Conservation (phyloP, 2,888 invertebrate species). For the Polietes domitor region DNA sequence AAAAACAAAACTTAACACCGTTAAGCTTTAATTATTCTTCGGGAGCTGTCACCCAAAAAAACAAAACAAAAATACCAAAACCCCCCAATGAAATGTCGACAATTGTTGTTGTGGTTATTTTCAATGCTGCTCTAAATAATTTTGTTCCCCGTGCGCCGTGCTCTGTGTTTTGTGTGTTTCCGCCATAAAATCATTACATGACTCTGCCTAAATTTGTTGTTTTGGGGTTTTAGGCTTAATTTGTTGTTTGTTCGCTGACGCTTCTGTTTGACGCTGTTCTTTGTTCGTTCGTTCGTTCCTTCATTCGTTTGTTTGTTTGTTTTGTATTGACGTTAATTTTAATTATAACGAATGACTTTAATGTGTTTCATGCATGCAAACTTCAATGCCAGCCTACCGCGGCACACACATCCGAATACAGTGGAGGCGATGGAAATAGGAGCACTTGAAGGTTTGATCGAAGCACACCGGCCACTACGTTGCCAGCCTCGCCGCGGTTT, state of each 20-base stretch:
- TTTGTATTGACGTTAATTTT: constrained; percentile 37
- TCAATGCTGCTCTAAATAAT: constrained; percentile 17
- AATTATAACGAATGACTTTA: constrained; percentile 35
- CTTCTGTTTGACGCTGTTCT: too few relatives aligned
- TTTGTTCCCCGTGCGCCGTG: not conserved
- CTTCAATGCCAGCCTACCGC: not conserved
- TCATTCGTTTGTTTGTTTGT: constrained; percentile 25
- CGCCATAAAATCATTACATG: constrained; percentile 15
- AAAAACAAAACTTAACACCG: not conserved
- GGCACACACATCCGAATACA: not conserved
- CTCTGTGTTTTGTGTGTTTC: not conserved
- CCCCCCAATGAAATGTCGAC: not conserved
- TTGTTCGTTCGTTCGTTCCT: too few relatives aligned
- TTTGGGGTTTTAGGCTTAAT: not conserved
- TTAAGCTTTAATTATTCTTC: constrained; percentile 27
- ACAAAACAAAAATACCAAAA: constrained; percentile 9
- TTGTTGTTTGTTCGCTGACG: not conserved
- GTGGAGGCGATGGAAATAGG: too few relatives aligned
- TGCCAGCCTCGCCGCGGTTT: too few relatives aligned
- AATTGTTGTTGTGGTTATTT: constrained; percentile 17
- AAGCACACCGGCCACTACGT: too few relatives aligned
- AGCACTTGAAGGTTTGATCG: too few relatives aligned
- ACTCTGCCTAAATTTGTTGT: too few relatives aligned
- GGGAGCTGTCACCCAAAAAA: not conserved
- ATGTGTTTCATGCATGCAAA: constrained; percentile 14